Evolutionary conservation across 2,888 invertebrate genomes (phyloP), one percentile per base, ranked within the genome.

Genomic region (Sesamia inferens): DNA sequence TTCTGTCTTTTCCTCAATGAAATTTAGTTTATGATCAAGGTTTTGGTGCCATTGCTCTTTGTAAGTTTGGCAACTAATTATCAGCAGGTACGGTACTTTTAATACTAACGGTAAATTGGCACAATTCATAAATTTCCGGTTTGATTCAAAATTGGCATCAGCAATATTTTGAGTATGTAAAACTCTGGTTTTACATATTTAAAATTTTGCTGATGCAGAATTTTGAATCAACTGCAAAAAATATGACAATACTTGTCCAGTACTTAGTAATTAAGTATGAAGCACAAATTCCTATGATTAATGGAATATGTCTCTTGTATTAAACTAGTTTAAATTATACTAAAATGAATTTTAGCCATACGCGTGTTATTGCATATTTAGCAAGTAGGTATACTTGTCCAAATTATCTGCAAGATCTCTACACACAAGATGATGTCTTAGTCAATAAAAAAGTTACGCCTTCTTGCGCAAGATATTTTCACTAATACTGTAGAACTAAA

Each of bases 381-480:
- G 62, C 16, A 44, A 57, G 31, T 31, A 3, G 31, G 14, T 24
- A 57, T 11, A 47, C 63, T 47, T 63, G 2, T 11, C 8, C n/a
- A 31, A 5, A 14, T 19, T 19, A 47, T 19, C 5, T 24, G 13
- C 63, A 47, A 13, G 16, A 47, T 63, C 7, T 63, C 13, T 16
- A 24, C 19, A 7, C 11, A 19, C 24, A 47, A 24, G 2, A 19
- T 19, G 4, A 11, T 11, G 47, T 24, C 16, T 47, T 47, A 13
- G 7, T 5, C 31, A 11, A 65, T n/a, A n/a, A 24, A 48, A 24
- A 42, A 16, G 8, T 1, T 19, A 24, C 6, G n/a, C 31, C 10
- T n/a, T 55, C 57, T 65, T 65, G 65, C 11, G 24, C 64, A 47
- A 64, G 47, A 5, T 24, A 64, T 19, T 64, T 64, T 5, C 22